phyloP scores from a whole-genome alignment of 2,888 invertebrate genomes.

The Busseola fusca region DNA sequence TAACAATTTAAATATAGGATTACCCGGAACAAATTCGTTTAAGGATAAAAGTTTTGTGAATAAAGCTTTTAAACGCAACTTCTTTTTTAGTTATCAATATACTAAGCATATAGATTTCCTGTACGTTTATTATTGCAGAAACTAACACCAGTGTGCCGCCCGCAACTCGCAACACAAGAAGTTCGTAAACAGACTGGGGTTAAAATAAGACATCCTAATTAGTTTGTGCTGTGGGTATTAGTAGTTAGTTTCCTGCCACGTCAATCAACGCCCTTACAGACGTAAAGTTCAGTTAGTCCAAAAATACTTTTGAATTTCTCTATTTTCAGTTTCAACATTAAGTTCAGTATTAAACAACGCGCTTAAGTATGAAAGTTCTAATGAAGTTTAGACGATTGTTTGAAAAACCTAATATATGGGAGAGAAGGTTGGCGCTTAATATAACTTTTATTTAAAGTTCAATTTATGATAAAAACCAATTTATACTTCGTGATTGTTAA shows the following conservation, averaged over 20 bases:
- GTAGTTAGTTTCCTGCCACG: constrained; percentile 60
- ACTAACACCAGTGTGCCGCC: background rate
- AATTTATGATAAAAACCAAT: constrained; percentile 15
- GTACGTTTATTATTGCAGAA: constrained; percentile 10
- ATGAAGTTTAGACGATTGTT: constrained; percentile 21
- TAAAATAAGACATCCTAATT: constrained; percentile 58
- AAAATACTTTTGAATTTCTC: constrained; percentile 46
- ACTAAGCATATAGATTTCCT: constrained; percentile 2
- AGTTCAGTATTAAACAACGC: constrained; percentile 10
- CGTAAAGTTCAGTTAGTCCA: constrained; percentile 43
- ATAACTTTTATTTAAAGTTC: constrained; percentile 20
- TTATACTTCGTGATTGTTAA: constrained; percentile 21
- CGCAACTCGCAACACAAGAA: constrained; percentile 14
- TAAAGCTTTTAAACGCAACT: background rate
- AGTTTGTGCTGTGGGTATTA: constrained; percentile 46
- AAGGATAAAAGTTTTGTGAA: background rate
- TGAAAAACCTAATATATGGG: constrained; percentile 9
- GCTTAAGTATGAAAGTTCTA: constrained; percentile 14
- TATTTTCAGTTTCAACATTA: constrained; percentile 24
- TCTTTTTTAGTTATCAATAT: background rate
- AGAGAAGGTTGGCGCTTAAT: constrained; percentile 9
- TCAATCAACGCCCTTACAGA: constrained; percentile 57
- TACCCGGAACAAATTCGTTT: background rate
- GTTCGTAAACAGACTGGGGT: constrained; percentile 41
- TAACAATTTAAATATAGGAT: background rate